phyloP scores from a whole-genome alignment of 35 echinoderm and acorn worm species.

The Acanthaster planci region DNA sequence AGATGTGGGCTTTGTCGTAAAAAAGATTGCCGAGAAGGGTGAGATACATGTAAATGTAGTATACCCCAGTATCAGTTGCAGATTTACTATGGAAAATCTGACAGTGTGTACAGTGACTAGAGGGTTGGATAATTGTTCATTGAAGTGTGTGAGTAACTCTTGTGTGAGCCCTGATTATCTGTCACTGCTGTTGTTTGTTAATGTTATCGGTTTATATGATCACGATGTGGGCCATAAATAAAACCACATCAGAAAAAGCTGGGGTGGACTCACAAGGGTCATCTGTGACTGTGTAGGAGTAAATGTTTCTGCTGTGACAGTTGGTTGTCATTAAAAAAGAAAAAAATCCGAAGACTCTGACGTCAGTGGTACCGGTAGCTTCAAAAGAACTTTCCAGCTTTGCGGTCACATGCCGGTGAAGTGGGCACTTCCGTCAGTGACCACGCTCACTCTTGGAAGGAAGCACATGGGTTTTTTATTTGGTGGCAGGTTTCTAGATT shows the following conservation, averaged over 20 bases:
- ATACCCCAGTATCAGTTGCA: neutral
- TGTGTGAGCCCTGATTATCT: no score
- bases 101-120: neutral
- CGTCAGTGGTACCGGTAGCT: no score
- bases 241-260: neutral
- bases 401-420: constrained; percentile 22
- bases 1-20: neutral
- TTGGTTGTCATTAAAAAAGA: no score
- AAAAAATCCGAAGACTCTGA: no score
- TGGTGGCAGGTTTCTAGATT: neutral
- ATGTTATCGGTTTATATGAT: neutral
- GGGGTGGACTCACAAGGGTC: no score
- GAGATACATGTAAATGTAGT: neutral
- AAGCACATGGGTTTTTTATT: neutral
- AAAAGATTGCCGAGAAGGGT: no score
- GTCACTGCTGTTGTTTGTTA: constrained; percentile 5
- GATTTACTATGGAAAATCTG: constrained; percentile 3
- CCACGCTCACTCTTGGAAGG: neutral
- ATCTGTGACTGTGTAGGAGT: no score
- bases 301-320: no score
- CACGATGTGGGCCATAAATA: neutral
- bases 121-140: no score
- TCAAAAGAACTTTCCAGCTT: neutral
- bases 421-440: constrained; percentile 8
- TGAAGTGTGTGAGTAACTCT: no score